Conservation (phyloP, 2,797 vertebrate species). For the Pyrocephalus nanus region DNA sequence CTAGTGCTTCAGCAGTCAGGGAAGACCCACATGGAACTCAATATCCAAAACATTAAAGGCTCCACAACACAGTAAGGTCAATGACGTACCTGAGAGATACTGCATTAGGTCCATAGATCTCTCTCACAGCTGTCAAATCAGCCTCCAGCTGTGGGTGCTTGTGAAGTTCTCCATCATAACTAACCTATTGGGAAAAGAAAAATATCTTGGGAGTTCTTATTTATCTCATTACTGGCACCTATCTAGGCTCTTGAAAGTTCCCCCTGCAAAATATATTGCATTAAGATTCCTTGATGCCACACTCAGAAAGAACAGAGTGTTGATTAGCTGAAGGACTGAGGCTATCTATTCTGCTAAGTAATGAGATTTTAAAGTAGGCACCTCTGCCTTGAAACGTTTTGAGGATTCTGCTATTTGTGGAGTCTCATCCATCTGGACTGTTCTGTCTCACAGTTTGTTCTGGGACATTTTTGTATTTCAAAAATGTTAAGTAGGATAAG, state of each 20-base stretch:
- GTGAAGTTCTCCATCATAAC: slow-evolving; percentile 88
- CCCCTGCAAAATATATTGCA: neutral
- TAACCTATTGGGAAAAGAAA: slow-evolving; percentile 75
- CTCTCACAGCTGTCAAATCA: slow-evolving; percentile 87
- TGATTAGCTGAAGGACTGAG: neutral
- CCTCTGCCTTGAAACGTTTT: neutral
- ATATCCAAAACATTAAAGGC: neutral
- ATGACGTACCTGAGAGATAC: slow-evolving; percentile 88
- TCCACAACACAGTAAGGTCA: neutral
- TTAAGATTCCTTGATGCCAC: neutral
- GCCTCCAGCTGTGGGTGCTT: slow-evolving; percentile 89
- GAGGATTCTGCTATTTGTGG: neutral
- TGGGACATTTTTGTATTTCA: neutral
- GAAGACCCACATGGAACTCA: neutral
- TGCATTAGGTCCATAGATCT: slow-evolving; percentile 86
- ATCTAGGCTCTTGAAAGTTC: neutral
- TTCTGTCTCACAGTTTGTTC: neutral
- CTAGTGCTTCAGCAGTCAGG: neutral
- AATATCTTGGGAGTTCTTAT: neutral
- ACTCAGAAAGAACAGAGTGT: neutral
- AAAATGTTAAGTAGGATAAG: neutral
- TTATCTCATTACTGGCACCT: neutral
- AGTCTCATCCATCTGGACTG: neutral
- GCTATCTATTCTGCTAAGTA: neutral
- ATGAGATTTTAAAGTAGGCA: neutral